Evolutionary conservation across 2,888 invertebrate genomes (phyloP), one percentile per base, ranked within the genome.

Genomic region (Tetragonula carbonaria): DNA sequence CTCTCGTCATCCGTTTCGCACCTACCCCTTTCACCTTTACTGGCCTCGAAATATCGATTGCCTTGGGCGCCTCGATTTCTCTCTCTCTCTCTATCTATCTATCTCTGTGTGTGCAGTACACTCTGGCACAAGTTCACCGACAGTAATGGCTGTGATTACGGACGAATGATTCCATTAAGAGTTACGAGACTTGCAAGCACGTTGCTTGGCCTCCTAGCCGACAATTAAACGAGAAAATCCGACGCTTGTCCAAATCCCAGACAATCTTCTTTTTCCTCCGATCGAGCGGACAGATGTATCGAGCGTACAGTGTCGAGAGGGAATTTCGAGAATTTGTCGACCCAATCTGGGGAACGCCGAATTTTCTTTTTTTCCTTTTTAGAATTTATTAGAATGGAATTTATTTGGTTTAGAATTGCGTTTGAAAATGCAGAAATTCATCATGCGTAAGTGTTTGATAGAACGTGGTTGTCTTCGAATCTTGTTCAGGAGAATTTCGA

Each of bases 11-110:
- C 82, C 84, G 84, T 83, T 91, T 90, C 91, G 81, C 91, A 88
- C 91, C 87, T 90, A 86, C 88, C 87, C 88, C 86, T 86, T 88
- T 88, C 87, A 84, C 90, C 90, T 90, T 90, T 85, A 86, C 83
- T 85, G 86, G 80, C 87, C 86, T 83, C 90, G 90, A 86, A 91
- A 90, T 90, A 90, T 90, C 90, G 90, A 90, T 90, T 86, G 87
- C 90, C 88, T 80, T 71, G 75, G 87, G 90, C 89, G 70, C 67
- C 33, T 33, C 84, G 84, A 79, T 85, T 87, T 77, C 80, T 84
- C 78, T 14, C 57, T 5, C 11, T 21, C 21, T 4, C 21, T 4
- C 53, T 21, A 21, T 45, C n/a, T 55, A 11, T 5, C 57, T 5
- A 21, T n/a, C 57, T 28, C 28, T 18, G 28, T 82, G 77, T 82